A percentile compares a stretch with the other conserved stretches of the same genome.
Evolutionary conservation across 2,888 invertebrate genomes (phyloP).

Genomic region (Drosophila atroscutellata): DNA sequence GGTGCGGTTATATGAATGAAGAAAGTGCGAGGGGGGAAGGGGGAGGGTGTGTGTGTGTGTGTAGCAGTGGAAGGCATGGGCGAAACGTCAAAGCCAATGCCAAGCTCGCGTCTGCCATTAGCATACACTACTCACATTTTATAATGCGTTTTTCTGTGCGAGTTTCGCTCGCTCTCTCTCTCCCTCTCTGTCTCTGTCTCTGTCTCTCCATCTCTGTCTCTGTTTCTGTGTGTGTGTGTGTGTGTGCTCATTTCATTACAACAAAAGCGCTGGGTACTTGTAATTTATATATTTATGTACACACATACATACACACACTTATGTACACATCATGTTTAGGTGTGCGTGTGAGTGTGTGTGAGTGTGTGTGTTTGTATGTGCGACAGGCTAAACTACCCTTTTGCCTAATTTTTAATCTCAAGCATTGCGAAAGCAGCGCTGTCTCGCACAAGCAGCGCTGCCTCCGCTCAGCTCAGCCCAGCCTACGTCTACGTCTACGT

Average conservation of each 20-base stretch:
- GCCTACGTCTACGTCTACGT: neutral
- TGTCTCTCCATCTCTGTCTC: constrained; percentile 1
- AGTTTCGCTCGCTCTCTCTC: constrained; percentile 25
- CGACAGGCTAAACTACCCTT: constrained; percentile 71
- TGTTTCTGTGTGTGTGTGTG: constrained; percentile 15
- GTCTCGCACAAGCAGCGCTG: constrained; percentile 7
- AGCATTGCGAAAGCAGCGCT: constrained; percentile 52
- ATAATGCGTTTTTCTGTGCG: constrained; percentile 66
- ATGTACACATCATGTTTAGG: constrained; percentile 24
- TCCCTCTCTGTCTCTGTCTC: constrained; percentile 1
- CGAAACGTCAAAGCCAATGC: constrained; percentile 57
- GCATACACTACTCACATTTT: constrained; percentile 78
- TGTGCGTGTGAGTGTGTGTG: constrained; percentile 28
- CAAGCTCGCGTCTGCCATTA: constrained; percentile 72
- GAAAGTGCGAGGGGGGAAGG: neutral
- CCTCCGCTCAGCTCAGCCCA: neutral
- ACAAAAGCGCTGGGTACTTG: constrained; percentile 54
- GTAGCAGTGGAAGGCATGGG: constrained; percentile 17
- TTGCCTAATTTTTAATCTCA: constrained; percentile 78
- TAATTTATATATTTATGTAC: constrained; percentile 46
- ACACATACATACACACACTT: constrained; percentile 19
- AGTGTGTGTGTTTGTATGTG: constrained; percentile 24
- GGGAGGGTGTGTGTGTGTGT: neutral
- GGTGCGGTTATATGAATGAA: constrained; percentile 13
- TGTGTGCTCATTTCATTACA: constrained; percentile 55